Conservation (phyloP, 2,797 vertebrate species). For the Girardinus metallicus region DNA sequence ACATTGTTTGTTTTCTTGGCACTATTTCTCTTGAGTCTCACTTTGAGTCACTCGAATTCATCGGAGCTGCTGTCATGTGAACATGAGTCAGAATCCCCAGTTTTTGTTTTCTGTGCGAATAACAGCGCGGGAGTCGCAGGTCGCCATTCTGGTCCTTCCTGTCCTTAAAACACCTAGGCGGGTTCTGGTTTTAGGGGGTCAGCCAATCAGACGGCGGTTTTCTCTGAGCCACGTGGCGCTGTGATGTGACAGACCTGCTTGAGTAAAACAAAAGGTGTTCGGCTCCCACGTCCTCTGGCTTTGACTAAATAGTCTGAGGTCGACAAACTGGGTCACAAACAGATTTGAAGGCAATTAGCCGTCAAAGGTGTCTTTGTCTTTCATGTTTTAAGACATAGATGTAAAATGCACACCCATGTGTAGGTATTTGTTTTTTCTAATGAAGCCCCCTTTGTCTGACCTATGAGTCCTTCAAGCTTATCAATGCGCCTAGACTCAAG, state of each 20-base stretch:
- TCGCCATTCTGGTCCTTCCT: constrained; percentile 70
- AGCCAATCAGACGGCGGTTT: constrained; percentile 25
- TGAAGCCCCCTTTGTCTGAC: neutral
- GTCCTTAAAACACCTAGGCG: constrained; percentile 48
- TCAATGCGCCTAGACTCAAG: neutral
- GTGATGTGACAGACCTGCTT: constrained; percentile 30
- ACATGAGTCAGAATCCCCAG: constrained; percentile 31
- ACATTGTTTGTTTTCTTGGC: too few relatives aligned
- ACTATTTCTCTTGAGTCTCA: neutral
- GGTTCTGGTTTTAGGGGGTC: constrained; percentile 1
- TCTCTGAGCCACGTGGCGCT: constrained; percentile 24
- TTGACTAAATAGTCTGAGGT: neutral
- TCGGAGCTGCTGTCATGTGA: constrained; percentile 35
- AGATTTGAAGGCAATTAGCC: neutral
- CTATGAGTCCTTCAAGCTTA: neutral
- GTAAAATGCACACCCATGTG: neutral
- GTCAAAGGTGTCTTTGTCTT: too few relatives aligned
- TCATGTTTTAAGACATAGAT: neutral
- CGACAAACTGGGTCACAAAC: neutral
- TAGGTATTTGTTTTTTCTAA: neutral
- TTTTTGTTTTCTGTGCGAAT: constrained; percentile 41
- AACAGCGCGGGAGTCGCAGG: constrained; percentile 8
- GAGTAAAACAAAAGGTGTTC: constrained; percentile 16
- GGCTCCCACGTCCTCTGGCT: fast-evolving
- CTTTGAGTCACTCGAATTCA: neutral